Conservation (phyloP, 2,797 vertebrate species). For the Poecilia gillii region DNA sequence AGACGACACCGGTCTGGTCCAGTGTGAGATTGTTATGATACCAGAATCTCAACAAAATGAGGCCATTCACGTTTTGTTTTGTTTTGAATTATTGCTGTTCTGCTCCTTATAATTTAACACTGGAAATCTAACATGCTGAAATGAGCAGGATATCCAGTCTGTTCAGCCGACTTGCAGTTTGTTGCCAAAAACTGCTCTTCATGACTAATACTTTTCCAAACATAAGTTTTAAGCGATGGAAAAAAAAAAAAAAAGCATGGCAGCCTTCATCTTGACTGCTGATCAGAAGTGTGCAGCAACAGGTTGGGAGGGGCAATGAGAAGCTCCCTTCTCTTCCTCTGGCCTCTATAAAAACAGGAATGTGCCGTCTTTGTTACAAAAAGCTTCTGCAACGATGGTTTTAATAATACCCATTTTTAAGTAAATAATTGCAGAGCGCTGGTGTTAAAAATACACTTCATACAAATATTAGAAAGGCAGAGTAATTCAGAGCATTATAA, state of each 20-base stretch:
- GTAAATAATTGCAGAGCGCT: neutral
- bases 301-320: neutral
- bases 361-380: neutral
- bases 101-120: neutral
- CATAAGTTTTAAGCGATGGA: neutral
- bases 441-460: slow-evolving; percentile 55
- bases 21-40: neutral
- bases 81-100: neutral
- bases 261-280: neutral
- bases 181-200: neutral
- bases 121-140: neutral
- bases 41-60: neutral
- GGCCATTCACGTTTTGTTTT: neutral
- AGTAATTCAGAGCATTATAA: slow-evolving; percentile 31
- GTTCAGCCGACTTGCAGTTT: neutral
- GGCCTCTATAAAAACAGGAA: neutral
- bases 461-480: slow-evolving; percentile 24
- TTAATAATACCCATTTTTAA: slow-evolving; percentile 16
- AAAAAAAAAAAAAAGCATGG: neutral
- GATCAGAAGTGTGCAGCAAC: neutral
- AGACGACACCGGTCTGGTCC: no score
- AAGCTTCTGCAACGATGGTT: slow-evolving; percentile 13
- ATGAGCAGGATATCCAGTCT: neutral
- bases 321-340: neutral
- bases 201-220: neutral